Evolutionary conservation across 1,140 invertebrate species (phyloP), one percentile per base, ranked within the genome.

Genomic region (Battus philenor): DNA sequence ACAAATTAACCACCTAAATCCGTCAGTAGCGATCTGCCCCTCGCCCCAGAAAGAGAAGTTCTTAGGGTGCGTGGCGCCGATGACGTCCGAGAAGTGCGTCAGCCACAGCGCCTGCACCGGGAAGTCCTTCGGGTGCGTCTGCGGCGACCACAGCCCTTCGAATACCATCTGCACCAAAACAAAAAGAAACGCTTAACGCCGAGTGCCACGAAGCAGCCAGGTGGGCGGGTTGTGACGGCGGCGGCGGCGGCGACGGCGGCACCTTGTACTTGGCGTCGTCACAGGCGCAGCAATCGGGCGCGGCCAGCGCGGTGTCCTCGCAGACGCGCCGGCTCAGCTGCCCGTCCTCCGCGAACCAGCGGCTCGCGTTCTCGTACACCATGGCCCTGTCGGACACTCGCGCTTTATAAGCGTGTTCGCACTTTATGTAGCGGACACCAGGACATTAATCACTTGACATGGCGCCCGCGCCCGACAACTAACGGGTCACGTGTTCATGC

Each of bases 11-110:
- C 31, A 94, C 59, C 95, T 92, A 45, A 99, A 93, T 7, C 97
- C 98, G 67, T 97, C 94, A 0, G 93, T 94, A 4, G 98, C 95
- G 45, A 93, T 90, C 33, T 93, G 92, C 16, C 97, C 96, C 64
- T 96, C 94, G 5, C 95, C 93, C 98, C 98, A 99, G 64, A 99
- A 95, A 6, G 91, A 90, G 71, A 97, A 99, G 66, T 95, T 94
- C 0, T 90, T 88, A 30, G 93, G 93, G 70, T 99, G 98, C 0
- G 95, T 94, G 3, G 97, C 98, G 0, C 98, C 98, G 55, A 99
- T 95, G 13, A 99, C 90, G 82, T 99, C 98, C 6, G 97, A 99
- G 87, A 99, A 99, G 80, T 99, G 98, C 0, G 97, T 97, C 52
- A 98, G 84, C 92, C 94, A 97, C 10, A 90, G 71, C 6, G 93